Base-by-base conservation (phyloP, 2,797 vertebrate genomes). In the Nannoperca obscura region DNA sequence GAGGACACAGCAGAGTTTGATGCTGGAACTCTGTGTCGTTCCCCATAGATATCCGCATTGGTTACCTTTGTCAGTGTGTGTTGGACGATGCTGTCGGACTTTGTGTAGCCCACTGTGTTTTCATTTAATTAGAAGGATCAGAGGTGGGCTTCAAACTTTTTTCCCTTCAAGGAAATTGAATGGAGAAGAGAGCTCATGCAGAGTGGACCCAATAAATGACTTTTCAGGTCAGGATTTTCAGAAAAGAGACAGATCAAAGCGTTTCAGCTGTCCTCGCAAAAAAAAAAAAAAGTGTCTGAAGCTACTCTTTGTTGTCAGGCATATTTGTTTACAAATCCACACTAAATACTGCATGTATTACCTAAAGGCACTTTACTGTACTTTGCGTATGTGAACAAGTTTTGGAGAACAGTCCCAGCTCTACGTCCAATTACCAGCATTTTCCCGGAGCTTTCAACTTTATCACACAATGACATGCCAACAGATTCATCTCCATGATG, bases 111-210 rank as follows among this genome's bases (percentile, higher is more conserved):
- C 77, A 93, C 92, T 92, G 92, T 87, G 93, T 93, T 93, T 92
- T 94, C 91, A 92, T 94, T 94, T 94, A 94, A 95, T 94, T 94
- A 94, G 93, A 88, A 67, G 89, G 91, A 93, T 93, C 92, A 92
- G 86, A 89, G 92, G 89, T 90, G 88, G 88, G 89, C 81, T 87
- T 91, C 83, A 92, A 87, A 88, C 85, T 85, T 85, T 36, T 90
- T 85, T 87, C 82, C 90, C 89, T 91, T 89, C 82, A 83, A 87
- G 80, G 80, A 83, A 88, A 89, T 92, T 82, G 57, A 78, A 89
- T 77, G 81, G 78, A 89, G 83, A 84, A 70, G 81, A 71, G 82
- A 87, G 69, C 81, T 88, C 94, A 84, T 72, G 90, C 91, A 38
- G 91, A 80, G 91, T 79, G 81, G 87, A 89, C 87, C 83, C 80